Evolutionary conservation across 2,797 vertebrate species (phyloP), one percentile per base, ranked within the genome.

Genomic region (Gadopsis bispinosus): DNA sequence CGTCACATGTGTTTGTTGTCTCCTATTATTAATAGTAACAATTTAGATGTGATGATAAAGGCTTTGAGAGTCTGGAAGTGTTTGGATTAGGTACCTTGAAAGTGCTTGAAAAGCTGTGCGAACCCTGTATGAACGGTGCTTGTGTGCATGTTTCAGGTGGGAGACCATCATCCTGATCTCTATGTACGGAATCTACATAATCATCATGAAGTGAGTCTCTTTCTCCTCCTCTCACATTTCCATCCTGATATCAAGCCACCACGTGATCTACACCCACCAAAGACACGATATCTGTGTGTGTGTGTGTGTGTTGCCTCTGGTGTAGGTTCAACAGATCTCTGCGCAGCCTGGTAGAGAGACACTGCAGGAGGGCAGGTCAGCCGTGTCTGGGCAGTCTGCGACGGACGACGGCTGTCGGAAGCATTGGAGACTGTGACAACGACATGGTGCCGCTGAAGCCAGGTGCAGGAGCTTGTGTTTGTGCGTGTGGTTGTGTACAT

Each of bases 161-260:
- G 96, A 96, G 88, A 94, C 94, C 54, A 88, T 96, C 69, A 87
- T 96, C 75, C 92, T 96, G 65, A 94, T 96, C 66, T 91, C 92
- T 45, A 95, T 95, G 94, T 96, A 96, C 60, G 94, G 92, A 73
- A 72, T 96, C 69, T 96, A 96, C 81, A 96, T 96, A 73, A 80
- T 96, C 77, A 95, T 96, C 69, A 96, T 96, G 95, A 96, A 94
- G 95, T 96, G 87, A 90, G 95, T 77, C 48, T 69, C 48, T 33
- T 37, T 66, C 48, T 48, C 45, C 50, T 19, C 64, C 19, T 69
- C n/a, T 83, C 29, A 56, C 26, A 14, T 66, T 65, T 59, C 29
- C 55, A 6, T 65, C 19, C 5, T 35, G 19, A 2, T 45, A 67
- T 60, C n/a, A 20, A 55, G 6, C 17, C 9, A 12, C 6, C 19